Evolutionary conservation across 2,113 vertebrate genomes (phyloP).

Genomic region (Tenrec ecaudatus): DNA sequence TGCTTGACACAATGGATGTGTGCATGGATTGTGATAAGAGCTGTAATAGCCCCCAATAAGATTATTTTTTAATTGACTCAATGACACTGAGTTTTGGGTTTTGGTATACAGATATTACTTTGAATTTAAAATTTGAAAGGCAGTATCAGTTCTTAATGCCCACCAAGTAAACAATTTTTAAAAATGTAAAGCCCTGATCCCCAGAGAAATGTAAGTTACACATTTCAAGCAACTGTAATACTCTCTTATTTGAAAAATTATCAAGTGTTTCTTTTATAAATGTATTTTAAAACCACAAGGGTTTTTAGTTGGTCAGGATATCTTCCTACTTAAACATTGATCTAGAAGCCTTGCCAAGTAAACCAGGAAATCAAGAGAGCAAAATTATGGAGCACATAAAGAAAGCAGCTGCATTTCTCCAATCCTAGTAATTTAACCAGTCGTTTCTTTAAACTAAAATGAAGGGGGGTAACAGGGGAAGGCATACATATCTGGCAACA

Average conservation of each 20-base stretch:
- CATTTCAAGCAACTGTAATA: slow-evolving; percentile 56
- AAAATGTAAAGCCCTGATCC: slow-evolving; percentile 50
- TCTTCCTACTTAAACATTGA: slow-evolving; percentile 83
- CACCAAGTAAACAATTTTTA: slow-evolving; percentile 53
- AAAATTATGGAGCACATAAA: slow-evolving; percentile 78
- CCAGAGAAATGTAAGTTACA: slow-evolving; percentile 57
- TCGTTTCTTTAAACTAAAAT: slow-evolving; percentile 78
- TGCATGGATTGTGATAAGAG: too few species aligned
- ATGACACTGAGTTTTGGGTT: too few species aligned
- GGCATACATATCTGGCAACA: slow-evolving; percentile 70
- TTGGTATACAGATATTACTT: slow-evolving; percentile 39
- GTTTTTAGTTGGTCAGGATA: slow-evolving; percentile 74
- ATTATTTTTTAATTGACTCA: too few species aligned
- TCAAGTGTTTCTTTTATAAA: slow-evolving; percentile 80
- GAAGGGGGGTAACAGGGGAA: slow-evolving; percentile 9
- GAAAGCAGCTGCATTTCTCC: slow-evolving; percentile 79
- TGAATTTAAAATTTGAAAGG: slow-evolving; percentile 56
- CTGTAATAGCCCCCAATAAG: too few species aligned
- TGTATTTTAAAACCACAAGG: slow-evolving; percentile 77
- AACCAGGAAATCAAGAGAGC: slow-evolving; percentile 78
- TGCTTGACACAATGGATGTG: too few species aligned
- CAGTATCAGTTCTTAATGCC: slow-evolving; percentile 27
- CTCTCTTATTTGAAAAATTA: slow-evolving; percentile 77
- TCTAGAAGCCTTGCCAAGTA: slow-evolving; percentile 82
- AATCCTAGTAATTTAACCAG: slow-evolving; percentile 78